Percentiles rank a stretch among this genome's conserved stretches.
Conservation (phyloP, 2,797 vertebrate genomes). For the Urosaurus nigricauda region DNA sequence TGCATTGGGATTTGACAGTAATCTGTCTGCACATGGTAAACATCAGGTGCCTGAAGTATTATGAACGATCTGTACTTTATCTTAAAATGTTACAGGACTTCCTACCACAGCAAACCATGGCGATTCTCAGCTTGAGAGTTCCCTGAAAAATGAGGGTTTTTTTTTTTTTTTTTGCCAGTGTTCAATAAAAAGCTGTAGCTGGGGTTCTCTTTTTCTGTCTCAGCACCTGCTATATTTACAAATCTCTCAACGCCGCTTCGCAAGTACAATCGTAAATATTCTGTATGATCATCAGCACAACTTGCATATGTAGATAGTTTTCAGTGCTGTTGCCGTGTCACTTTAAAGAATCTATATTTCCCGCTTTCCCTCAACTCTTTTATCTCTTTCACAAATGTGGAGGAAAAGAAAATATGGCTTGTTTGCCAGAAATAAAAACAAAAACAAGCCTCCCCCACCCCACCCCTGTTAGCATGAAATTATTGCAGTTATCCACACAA, state of each 20-base stretch:
- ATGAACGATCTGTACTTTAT: constrained; percentile 53
- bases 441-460: neutral
- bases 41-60: constrained; percentile 51
- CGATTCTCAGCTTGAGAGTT: neutral
- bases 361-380: constrained; percentile 37
- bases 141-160: constrained; percentile 27
- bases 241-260: constrained; percentile 17
- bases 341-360: constrained; percentile 27
- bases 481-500: neutral
- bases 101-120: constrained; percentile 23
- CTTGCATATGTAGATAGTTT: constrained; percentile 41
- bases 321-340: neutral
- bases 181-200: constrained; percentile 46
- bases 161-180: constrained; percentile 9
- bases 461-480: constrained; percentile 15
- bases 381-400: neutral
- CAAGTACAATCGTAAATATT: constrained; percentile 37
- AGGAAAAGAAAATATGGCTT: constrained; percentile 28
- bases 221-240: constrained; percentile 34
- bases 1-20: constrained; percentile 60
- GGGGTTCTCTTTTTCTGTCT: neutral
- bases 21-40: constrained; percentile 54
- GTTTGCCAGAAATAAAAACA: neutral
- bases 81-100: constrained; percentile 56
- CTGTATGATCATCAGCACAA: constrained; percentile 26